phyloP scores from a whole-genome alignment of 1,140 invertebrate species.

The Cyphomyrmex costatus region DNA sequence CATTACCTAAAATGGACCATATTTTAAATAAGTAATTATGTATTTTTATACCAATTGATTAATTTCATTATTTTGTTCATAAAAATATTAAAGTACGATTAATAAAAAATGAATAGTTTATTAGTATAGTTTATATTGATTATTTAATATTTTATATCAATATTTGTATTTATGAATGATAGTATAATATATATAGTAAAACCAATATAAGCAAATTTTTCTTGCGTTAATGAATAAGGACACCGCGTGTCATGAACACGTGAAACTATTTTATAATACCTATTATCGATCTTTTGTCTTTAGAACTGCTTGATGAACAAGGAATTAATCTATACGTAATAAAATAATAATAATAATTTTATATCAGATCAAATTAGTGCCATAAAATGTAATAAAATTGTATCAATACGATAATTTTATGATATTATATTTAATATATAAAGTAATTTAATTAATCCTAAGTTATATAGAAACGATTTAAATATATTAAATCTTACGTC shows the following conservation, averaged over 20 bases:
- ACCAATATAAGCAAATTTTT: background rate
- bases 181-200: background rate
- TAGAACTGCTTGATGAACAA: background rate
- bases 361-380: background rate
- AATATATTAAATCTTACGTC: background rate
- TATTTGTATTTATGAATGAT: background rate
- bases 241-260: background rate
- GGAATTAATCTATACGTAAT: slow-evolving; percentile 14
- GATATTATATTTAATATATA: background rate
- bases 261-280: background rate
- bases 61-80: too few species aligned
- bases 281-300: slow-evolving; percentile 16
- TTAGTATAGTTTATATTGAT: too few species aligned
- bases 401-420: background rate
- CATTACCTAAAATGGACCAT: too few species aligned
- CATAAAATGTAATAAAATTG: background rate
- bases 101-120: too few species aligned
- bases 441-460: background rate
- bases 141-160: too few species aligned
- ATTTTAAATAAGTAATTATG: too few species aligned
- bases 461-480: background rate
- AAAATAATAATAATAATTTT: slow-evolving; percentile 14
- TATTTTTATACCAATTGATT: too few species aligned
- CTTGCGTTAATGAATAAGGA: background rate
- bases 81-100: too few species aligned